Conservation (phyloP, 1,140 invertebrate genomes). For the Proales similis region DNA sequence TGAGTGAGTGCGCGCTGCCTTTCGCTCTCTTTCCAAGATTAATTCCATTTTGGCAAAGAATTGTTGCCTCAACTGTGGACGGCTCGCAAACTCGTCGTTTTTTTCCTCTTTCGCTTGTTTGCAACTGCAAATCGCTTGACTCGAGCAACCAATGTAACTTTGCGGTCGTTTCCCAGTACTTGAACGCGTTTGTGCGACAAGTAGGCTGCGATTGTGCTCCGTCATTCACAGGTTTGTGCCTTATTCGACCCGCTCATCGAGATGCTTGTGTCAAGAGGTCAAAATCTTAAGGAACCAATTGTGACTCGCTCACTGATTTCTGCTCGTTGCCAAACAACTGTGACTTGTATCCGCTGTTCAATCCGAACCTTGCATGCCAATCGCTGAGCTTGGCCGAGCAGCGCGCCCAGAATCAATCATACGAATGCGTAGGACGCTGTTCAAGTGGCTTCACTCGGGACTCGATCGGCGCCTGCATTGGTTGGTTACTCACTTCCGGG, state of each 20-base stretch:
- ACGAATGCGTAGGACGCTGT: slow-evolving; percentile 11
- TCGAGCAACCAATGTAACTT: too few relatives aligned
- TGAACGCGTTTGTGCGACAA: background rate
- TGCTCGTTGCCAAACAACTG: background rate
- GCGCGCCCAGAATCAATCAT: background rate
- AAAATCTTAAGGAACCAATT: background rate
- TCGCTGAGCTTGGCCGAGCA: slow-evolving; percentile 2
- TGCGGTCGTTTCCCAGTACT: background rate
- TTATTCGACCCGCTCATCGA: too few relatives aligned
- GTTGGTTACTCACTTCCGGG: too few relatives aligned
- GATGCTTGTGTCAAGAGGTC: too few relatives aligned
- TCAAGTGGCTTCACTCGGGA: background rate
- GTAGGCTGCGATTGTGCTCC: slow-evolving; percentile 10
- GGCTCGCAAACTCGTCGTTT: too few relatives aligned
- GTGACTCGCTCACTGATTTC: background rate
- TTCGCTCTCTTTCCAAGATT: too few relatives aligned
- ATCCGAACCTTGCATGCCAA: background rate
- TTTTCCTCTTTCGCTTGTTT: too few relatives aligned
- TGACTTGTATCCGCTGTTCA: background rate
- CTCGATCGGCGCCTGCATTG: slow-evolving; percentile 2
- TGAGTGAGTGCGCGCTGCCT: too few relatives aligned
- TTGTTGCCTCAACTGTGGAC: too few relatives aligned
- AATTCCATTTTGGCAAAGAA: too few relatives aligned
- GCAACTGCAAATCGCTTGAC: too few relatives aligned
- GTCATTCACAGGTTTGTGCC: too few relatives aligned